Conservation (phyloP, 1,140 invertebrate genomes). For the Tetramorium simillimum region DNA sequence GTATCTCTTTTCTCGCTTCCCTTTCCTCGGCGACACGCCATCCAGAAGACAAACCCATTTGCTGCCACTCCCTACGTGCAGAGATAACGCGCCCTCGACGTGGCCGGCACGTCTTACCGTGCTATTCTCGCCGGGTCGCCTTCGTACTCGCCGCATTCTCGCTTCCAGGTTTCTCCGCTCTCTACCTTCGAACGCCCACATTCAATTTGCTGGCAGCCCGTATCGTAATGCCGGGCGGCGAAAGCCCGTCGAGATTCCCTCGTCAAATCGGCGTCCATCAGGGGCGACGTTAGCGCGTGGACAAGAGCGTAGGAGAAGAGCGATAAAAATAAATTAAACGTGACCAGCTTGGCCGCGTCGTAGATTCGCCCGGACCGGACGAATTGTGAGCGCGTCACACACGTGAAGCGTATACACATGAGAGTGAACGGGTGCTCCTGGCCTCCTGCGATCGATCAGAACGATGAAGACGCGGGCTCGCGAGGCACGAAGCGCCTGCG, state of each 20-base stretch:
- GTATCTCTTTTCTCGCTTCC: not conserved
- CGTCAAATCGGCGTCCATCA: conserved; percentile 27
- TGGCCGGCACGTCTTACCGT: conserved; percentile 36
- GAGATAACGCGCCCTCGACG: conserved; percentile 55
- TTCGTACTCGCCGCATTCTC: conserved; percentile 24
- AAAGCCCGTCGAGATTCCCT: conserved; percentile 7
- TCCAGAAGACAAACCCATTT: conserved; percentile 44
- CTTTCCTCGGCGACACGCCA: not conserved
- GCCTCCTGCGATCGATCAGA: conserved; percentile 39
- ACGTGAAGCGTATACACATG: conserved; percentile 5
- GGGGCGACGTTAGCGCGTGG: not conserved
- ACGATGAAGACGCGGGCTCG: conserved; percentile 16
- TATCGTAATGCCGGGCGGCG: conserved; percentile 12
- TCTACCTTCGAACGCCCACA: conserved; percentile 23
- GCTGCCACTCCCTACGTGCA: conserved; percentile 10
- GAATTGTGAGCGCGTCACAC: not conserved
- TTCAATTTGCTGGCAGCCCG: conserved; percentile 58
- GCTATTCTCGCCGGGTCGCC: conserved; percentile 28
- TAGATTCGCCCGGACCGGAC: not conserved
- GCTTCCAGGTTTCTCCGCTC: not conserved
- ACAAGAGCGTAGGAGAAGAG: conserved; percentile 10
- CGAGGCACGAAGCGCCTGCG: conserved; percentile 30
- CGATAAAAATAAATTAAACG: conserved; percentile 64
- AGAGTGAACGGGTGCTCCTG: not conserved
- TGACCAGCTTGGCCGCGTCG: not conserved